These are phyloP conservation scores for Temnopleurus reevesii DNA, from an alignment of 53 echinoderm and acorn worm species.

Conservation along the genomic window DNA sequence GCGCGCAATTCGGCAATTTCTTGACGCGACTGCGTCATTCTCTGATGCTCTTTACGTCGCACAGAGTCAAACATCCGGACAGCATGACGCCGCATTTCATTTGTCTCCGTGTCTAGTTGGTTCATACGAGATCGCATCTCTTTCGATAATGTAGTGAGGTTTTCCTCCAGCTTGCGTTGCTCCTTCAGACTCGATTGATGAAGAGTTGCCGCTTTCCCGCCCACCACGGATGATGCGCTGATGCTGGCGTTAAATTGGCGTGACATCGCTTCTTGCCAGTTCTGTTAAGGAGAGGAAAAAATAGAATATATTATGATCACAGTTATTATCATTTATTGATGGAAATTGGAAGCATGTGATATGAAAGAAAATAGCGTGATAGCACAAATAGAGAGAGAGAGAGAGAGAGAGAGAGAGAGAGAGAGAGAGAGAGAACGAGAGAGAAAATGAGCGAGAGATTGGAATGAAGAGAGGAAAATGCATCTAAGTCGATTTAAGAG, in stretches of 20 bases:
- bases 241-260: not conserved
- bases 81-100: slow-evolving; percentile 38
- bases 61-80: slow-evolving; percentile 31
- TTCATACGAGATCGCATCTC: slow-evolving; percentile 41
- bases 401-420: not conserved
- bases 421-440: not conserved
- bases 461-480: not conserved
- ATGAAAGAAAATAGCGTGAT: not conserved
- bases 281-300: not conserved
- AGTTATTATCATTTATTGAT: too few species aligned
- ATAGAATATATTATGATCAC: not conserved
- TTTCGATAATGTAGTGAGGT: not conserved
- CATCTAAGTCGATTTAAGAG: too few species aligned
- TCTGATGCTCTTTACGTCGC: slow-evolving; percentile 37
- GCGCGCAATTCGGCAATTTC: not conserved
- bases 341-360: too few species aligned
- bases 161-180: slow-evolving; percentile 44
- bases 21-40: slow-evolving; percentile 5
- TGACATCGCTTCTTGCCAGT: not conserved
- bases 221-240: not conserved
- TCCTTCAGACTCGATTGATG: not conserved
- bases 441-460: not conserved
- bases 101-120: slow-evolving; percentile 40
- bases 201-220: not conserved
- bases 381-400: not conserved